phyloP scores from a whole-genome alignment of 2,888 invertebrate genomes.

The Spodoptera littoralis region DNA sequence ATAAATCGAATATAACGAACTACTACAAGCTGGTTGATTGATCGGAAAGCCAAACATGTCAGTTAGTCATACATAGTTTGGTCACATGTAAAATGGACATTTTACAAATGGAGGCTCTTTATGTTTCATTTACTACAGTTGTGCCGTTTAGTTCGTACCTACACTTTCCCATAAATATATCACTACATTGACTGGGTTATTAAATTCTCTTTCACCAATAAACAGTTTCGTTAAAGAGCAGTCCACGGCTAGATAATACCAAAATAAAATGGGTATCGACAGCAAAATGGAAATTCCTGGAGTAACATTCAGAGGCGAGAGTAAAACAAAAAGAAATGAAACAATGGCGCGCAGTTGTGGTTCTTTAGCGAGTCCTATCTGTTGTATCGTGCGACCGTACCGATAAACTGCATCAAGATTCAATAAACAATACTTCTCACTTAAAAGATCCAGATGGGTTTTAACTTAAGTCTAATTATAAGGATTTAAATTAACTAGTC shows the following conservation, averaged over 20 bases:
- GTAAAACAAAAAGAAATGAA: slow-evolving; percentile 28
- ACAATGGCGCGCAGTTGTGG: slow-evolving; percentile 40
- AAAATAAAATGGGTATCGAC: slow-evolving; percentile 32
- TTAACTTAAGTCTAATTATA: slow-evolving; percentile 26
- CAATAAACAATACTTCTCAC: slow-evolving; percentile 53
- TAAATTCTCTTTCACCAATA: not conserved
- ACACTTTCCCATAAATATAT: too few relatives aligned
- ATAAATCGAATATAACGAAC: too few relatives aligned
- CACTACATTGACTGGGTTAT: too few relatives aligned
- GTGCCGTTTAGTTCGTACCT: too few relatives aligned
- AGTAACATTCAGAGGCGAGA: slow-evolving; percentile 10
- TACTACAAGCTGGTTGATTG: too few relatives aligned
- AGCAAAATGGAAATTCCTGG: slow-evolving; percentile 27
- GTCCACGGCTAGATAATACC: slow-evolving; percentile 1
- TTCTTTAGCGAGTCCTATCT: slow-evolving; percentile 37
- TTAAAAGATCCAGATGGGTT: slow-evolving; percentile 14
- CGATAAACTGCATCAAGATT: slow-evolving; percentile 58
- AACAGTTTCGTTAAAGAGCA: not conserved
- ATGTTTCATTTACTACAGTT: too few relatives aligned
- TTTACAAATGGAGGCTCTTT: too few relatives aligned
- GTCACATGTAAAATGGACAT: too few relatives aligned
- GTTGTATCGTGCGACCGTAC: slow-evolving; percentile 47
- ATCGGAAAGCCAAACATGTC: too few relatives aligned
- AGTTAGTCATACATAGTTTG: too few relatives aligned
- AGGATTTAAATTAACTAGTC: too few relatives aligned